Evolutionary conservation across 2,888 invertebrate species (phyloP).

Genomic region (Caenorhabditis sp.): DNA sequence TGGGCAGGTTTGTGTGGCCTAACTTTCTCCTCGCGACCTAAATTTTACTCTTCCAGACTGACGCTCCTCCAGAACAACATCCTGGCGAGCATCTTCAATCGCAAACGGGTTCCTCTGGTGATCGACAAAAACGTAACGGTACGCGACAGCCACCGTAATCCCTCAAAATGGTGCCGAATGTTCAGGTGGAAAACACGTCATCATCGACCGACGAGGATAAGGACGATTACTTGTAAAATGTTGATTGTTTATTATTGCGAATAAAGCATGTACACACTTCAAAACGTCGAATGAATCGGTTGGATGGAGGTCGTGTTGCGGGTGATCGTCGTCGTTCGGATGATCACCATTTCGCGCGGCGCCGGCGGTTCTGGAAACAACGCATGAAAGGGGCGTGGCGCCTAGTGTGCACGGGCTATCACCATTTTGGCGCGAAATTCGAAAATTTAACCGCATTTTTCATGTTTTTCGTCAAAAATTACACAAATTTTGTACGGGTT

Average conservation of each 20-base stretch:
- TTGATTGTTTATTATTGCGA: neutral
- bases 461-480: too few relatives aligned
- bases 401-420: too few relatives aligned
- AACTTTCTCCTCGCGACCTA: neutral
- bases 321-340: constrained; percentile 43
- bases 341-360: constrained; percentile 36
- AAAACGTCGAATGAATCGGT: constrained; percentile 31
- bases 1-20: constrained; percentile 4
- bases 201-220: constrained; percentile 51
- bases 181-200: constrained; percentile 28
- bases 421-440: too few relatives aligned
- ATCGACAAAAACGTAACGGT: constrained; percentile 29
- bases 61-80: constrained; percentile 19
- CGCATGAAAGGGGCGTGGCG: neutral
- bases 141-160: neutral
- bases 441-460: too few relatives aligned
- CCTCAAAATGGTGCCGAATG: neutral
- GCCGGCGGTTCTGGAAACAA: constrained; percentile 33
- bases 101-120: constrained; percentile 23
- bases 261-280: neutral
- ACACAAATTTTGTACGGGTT: too few relatives aligned
- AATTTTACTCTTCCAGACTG: constrained; percentile 1
- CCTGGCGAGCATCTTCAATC: constrained; percentile 21
- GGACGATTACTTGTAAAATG: constrained; percentile 45
- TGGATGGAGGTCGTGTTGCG: constrained; percentile 29